Conservation (phyloP, 92 coral and sea anemone species). For the Actinostola sp. region DNA sequence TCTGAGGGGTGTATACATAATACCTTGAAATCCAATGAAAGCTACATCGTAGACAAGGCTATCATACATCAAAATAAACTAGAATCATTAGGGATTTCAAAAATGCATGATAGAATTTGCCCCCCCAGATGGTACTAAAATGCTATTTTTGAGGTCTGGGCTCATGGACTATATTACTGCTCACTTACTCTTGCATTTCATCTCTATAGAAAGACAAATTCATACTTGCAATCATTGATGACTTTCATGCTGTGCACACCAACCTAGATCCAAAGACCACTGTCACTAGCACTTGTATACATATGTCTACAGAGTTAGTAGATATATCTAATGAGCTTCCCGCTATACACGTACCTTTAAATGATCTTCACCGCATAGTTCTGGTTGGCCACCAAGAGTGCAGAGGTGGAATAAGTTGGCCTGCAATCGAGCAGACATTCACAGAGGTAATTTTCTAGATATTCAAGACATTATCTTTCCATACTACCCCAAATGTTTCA, state of each 20-base stretch:
- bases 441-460: background rate
- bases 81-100: no score
- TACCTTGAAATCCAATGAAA: no score
- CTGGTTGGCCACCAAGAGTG: constrained; percentile 9
- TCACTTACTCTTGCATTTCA: no score
- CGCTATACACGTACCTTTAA: constrained; percentile 29
- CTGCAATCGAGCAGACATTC: background rate
- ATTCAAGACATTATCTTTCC: constrained; percentile 11
- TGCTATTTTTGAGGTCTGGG: no score
- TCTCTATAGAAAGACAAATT: constrained; percentile 31
- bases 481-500: background rate
- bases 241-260: constrained; percentile 58
- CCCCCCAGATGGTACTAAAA: no score
- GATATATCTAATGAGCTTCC: constrained; percentile 20
- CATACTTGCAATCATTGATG: constrained; percentile 49
- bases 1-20: no score
- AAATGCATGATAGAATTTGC: no score
- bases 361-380: constrained; percentile 1
- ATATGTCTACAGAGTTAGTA: constrained; percentile 55
- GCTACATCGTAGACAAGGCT: no score
- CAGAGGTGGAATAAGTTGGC: constrained; percentile 21
- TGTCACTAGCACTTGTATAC: constrained; percentile 36
- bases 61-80: no score
- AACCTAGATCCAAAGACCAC: constrained; percentile 53
- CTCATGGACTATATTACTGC: no score